A percentile compares a stretch with the other conserved stretches of the same genome.
Conservation (phyloP, 2,113 vertebrate species). For the Zootoca vivipara region DNA sequence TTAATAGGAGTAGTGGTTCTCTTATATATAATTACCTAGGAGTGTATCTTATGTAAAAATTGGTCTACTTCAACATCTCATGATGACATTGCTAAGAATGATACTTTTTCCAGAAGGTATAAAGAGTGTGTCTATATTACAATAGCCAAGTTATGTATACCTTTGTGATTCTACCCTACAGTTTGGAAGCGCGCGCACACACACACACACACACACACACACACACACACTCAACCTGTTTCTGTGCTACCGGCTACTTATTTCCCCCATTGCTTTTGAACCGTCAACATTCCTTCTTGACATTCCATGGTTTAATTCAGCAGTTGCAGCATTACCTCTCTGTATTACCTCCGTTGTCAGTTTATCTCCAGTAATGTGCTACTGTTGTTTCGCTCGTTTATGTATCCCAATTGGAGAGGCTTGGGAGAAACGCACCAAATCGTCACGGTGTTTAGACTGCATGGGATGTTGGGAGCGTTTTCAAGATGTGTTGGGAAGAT, state of each 20-base stretch:
- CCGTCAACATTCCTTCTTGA: slow-evolving; percentile 34
- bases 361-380: slow-evolving; percentile 24
- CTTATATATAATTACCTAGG: slow-evolving; percentile 13
- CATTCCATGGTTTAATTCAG: slow-evolving; percentile 33
- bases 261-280: slow-evolving; percentile 28
- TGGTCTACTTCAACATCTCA: slow-evolving; percentile 17
- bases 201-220: too few species aligned
- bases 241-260: slow-evolving; percentile 22
- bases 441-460: slow-evolving; percentile 26
- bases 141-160: slow-evolving; percentile 14
- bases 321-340: not conserved
- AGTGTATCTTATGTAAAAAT: not conserved
- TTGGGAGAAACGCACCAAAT: not conserved
- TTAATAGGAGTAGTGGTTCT: slow-evolving; percentile 40
- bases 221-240: not conserved
- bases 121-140: slow-evolving; percentile 20
- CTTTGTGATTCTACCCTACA: not conserved
- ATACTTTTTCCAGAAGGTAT: not conserved
- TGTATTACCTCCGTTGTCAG: slow-evolving; percentile 25
- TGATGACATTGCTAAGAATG: slow-evolving; percentile 5
- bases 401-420: not conserved
- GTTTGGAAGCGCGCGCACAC: not conserved
- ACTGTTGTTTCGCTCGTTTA: slow-evolving; percentile 26
- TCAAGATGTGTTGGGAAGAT: slow-evolving; percentile 26
- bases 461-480: slow-evolving; percentile 11